Percentiles rank a stretch among this genome's conserved stretches.
These are phyloP conservation scores for Acropora yongei DNA, from an alignment of 64 coral and sea anemone genomes.

Conservation along the genomic window DNA sequence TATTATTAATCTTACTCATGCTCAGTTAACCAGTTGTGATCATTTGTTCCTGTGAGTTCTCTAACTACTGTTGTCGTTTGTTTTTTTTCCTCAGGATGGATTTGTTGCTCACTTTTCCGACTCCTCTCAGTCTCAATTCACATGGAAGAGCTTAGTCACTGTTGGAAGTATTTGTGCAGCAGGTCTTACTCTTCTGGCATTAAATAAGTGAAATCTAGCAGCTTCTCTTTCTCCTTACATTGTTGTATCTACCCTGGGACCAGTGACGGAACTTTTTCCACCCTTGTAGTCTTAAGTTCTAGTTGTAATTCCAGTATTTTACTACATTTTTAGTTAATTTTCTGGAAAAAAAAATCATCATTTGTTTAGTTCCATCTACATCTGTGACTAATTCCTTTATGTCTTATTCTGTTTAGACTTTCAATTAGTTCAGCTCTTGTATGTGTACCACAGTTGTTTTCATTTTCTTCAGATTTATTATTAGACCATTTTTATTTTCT, in stretches of 20 bases:
- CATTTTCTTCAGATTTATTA: background rate
- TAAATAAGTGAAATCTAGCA: slow-evolving; percentile 54
- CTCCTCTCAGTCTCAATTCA: slow-evolving; percentile 51
- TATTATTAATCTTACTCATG: no score
- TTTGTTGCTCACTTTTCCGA: slow-evolving; percentile 73
- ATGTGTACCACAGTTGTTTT: background rate
- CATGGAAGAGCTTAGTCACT: slow-evolving; percentile 75
- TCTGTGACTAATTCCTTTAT: no score
- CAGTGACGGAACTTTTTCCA: background rate
- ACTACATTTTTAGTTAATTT: no score
- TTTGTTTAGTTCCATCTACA: no score
- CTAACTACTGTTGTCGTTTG: background rate
- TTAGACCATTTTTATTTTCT: no score
- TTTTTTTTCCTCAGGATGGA: slow-evolving; percentile 49
- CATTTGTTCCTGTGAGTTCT: no score
- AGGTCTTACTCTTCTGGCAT: slow-evolving; percentile 61
- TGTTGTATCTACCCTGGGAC: slow-evolving; percentile 50
- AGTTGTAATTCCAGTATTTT: background rate
- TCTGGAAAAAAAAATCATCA: no score
- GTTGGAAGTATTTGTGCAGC: slow-evolving; percentile 76
- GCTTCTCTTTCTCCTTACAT: background rate
- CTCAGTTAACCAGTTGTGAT: no score
- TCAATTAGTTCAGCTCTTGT: background rate
- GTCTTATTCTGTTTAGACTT: background rate
- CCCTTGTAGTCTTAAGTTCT: background rate